These are phyloP conservation scores for Ceratina japonica DNA, from an alignment of 1,140 invertebrate genomes.

Conservation along the genomic window DNA sequence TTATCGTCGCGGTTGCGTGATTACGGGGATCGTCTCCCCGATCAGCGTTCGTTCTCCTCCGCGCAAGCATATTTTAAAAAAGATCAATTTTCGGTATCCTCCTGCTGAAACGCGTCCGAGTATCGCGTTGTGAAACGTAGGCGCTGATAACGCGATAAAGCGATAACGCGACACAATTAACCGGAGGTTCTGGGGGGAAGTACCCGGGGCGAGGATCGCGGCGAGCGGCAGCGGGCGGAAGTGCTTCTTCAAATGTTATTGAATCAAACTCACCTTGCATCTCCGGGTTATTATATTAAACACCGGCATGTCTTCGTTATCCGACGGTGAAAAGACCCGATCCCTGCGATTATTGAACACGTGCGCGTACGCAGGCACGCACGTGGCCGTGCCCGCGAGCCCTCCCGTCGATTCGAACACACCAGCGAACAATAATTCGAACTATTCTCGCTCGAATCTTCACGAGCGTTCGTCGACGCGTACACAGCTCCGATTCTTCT, in stretches of 20 bases:
- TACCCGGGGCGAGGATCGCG: no score
- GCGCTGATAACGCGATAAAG: background rate
- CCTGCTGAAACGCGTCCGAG: no score
- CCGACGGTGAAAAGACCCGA: background rate
- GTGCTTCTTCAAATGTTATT: slow-evolving; percentile 4
- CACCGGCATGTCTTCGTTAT: slow-evolving; percentile 76
- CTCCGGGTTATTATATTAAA: slow-evolving; percentile 81
- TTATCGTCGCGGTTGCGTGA: background rate
- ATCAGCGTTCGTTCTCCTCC: no score
- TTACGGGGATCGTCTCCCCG: background rate
- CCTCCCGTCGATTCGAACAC: no score
- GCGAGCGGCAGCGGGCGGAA: background rate
- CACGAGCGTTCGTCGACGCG: no score
- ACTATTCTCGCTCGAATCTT: no score
- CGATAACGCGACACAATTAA: background rate
- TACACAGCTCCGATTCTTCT: no score
- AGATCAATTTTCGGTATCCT: no score
- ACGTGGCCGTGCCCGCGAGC: background rate
- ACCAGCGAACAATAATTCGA: no score
- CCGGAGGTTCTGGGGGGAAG: background rate
- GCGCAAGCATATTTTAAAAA: no score
- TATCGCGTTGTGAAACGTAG: background rate
- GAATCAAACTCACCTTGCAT: slow-evolving; percentile 78
- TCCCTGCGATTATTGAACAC: background rate
- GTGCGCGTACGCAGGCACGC: background rate